Conservation (phyloP, 2,113 vertebrate species). For the Balaeniceps rex region DNA sequence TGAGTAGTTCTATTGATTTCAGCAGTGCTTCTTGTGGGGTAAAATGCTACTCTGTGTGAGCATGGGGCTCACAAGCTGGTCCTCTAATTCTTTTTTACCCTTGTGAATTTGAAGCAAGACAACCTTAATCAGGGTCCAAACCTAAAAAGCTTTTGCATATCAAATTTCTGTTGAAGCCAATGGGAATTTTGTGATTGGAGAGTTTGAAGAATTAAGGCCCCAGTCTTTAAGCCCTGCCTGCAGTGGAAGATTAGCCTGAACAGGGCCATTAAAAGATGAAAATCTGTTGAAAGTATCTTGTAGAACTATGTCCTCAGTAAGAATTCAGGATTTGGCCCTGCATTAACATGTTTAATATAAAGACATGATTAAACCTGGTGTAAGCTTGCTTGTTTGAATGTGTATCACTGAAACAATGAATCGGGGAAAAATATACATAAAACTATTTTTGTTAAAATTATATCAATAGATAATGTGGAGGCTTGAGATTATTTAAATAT, state of each 20-base stretch:
- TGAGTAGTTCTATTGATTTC: background rate
- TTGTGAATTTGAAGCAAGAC: background rate
- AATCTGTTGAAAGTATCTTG: background rate
- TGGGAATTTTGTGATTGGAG: background rate
- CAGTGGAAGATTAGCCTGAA: background rate
- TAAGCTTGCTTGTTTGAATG: background rate
- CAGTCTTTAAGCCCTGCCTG: background rate
- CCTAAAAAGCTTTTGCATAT: background rate
- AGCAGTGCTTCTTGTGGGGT: background rate
- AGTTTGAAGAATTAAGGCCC: background rate
- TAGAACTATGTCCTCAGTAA: background rate
- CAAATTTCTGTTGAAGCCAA: background rate
- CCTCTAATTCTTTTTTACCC: background rate
- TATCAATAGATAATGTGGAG: background rate
- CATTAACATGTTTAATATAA: constrained; percentile 34
- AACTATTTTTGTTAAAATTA: background rate
- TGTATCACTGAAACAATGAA: background rate
- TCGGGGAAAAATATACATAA: background rate
- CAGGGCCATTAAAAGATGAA: background rate
- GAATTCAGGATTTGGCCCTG: constrained; percentile 11
- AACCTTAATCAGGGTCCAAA: background rate
- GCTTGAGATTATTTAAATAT: background rate
- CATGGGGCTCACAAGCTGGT: background rate
- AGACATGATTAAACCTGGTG: background rate
- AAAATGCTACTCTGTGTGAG: background rate